These are phyloP conservation scores for Plodia interpunctella DNA, from an alignment of 1,140 invertebrate genomes.

Conservation along the genomic window DNA sequence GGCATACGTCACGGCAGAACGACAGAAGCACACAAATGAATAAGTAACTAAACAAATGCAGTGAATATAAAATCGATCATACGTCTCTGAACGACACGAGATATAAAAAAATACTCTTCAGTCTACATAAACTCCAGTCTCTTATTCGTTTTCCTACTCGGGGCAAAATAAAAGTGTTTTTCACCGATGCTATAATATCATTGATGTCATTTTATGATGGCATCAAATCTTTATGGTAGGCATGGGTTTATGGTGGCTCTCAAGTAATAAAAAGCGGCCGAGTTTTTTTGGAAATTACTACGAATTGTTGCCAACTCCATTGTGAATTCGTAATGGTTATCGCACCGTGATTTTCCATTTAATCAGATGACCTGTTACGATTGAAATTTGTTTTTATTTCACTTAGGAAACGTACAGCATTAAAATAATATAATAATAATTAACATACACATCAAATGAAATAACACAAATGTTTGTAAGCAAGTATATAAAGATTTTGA, in stretches of 20 bases:
- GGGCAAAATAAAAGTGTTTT: slow-evolving; percentile 20
- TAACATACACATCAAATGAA: too few relatives aligned
- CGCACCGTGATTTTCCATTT: not conserved
- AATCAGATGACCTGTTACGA: not conserved
- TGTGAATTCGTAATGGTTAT: not conserved
- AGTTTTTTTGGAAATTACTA: slow-evolving; percentile 6
- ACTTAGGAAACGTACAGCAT: too few relatives aligned
- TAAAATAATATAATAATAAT: too few relatives aligned
- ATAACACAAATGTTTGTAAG: too few relatives aligned
- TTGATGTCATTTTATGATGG: slow-evolving; percentile 29
- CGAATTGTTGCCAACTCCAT: not conserved
- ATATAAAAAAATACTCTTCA: too few relatives aligned
- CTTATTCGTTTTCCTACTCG: not conserved
- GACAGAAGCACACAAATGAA: too few relatives aligned
- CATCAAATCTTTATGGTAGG: slow-evolving; percentile 32
- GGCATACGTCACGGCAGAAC: too few relatives aligned
- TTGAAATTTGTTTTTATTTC: not conserved
- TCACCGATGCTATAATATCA: slow-evolving; percentile 27
- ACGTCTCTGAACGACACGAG: too few relatives aligned
- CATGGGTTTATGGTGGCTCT: slow-evolving; percentile 22
- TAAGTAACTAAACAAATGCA: too few relatives aligned
- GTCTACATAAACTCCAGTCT: too few relatives aligned
- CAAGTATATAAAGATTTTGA: too few relatives aligned
- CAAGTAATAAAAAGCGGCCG: slow-evolving; percentile 22
- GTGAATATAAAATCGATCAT: too few relatives aligned